phyloP scores from a whole-genome alignment of 1,140 invertebrate species.

The Sarcophaga bullata region DNA sequence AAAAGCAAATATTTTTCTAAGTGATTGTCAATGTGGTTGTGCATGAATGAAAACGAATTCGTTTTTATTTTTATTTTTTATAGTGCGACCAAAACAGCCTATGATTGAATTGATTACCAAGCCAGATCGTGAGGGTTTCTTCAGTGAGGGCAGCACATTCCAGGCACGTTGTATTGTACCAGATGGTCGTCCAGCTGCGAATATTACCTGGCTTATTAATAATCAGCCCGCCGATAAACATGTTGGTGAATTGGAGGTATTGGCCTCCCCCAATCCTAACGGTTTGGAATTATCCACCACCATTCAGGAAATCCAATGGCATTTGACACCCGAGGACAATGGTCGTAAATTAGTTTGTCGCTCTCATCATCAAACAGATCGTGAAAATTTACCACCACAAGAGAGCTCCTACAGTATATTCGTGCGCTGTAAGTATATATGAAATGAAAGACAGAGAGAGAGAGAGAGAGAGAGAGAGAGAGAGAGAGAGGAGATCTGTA shows the following conservation, averaged over 20 bases:
- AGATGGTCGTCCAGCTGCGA: slow-evolving; percentile 76
- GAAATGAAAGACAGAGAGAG: not conserved
- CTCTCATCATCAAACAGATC: slow-evolving; percentile 70
- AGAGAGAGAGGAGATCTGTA: no score
- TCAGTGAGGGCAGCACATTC: slow-evolving; percentile 71
- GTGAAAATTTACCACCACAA: slow-evolving; percentile 57
- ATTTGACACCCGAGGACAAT: slow-evolving; percentile 73
- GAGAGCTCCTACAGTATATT: slow-evolving; percentile 55
- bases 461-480: no score
- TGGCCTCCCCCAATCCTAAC: slow-evolving; percentile 64
- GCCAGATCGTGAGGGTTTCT: slow-evolving; percentile 64
- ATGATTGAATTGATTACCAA: slow-evolving; percentile 69
- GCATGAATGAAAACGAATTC: not conserved
- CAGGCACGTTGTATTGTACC: slow-evolving; percentile 74
- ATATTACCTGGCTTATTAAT: slow-evolving; percentile 75
- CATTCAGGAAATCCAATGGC: slow-evolving; percentile 73
- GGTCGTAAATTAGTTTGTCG: slow-evolving; percentile 73
- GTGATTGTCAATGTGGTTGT: not conserved
- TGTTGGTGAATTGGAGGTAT: slow-evolving; percentile 67
- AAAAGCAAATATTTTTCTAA: not conserved
- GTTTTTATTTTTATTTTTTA: slow-evolving; percentile 7
- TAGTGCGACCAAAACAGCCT: slow-evolving; percentile 72
- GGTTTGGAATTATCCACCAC: slow-evolving; percentile 68
- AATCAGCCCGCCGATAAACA: slow-evolving; percentile 71
- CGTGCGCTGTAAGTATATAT: slow-evolving; percentile 57